These are phyloP conservation scores for Arothron firmamentum DNA, from an alignment of 2,113 vertebrate genomes.

Conservation along the genomic window DNA sequence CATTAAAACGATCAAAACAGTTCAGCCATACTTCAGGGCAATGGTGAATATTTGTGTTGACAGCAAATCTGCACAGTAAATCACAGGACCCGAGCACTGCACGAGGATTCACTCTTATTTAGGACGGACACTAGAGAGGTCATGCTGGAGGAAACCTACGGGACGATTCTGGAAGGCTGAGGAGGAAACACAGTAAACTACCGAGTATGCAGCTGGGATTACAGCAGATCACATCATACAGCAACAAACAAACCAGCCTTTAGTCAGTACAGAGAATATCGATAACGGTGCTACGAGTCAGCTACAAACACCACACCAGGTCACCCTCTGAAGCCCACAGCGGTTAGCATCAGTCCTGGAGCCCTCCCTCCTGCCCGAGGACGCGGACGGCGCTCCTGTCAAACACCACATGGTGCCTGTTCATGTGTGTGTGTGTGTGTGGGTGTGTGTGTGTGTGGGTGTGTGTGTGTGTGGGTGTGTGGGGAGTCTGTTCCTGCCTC, in stretches of 20 bases:
- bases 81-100: conserved; percentile 26
- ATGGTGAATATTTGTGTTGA: conserved; percentile 9
- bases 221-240: conserved; percentile 34
- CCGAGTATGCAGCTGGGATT: conserved; percentile 15
- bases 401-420: no score
- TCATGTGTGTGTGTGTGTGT: no score
- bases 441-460: no score
- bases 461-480: no score
- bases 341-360: conserved; percentile 20
- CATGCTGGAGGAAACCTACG: conserved; percentile 31
- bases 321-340: not conserved
- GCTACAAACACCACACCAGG: conserved; percentile 30
- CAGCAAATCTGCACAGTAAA: conserved; percentile 20
- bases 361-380: not conserved
- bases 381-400: no score
- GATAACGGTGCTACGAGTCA: conserved; percentile 37
- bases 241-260: conserved; percentile 20
- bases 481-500: no score
- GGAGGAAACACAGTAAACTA: conserved; percentile 27
- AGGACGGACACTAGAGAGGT: conserved; percentile 21
- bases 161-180: not conserved
- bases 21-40: conserved; percentile 7
- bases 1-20: conserved; percentile 19
- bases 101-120: conserved; percentile 36
- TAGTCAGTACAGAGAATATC: conserved; percentile 18